Conservation (phyloP, 2,113 vertebrate species). For the Acrocephalus kingi region DNA sequence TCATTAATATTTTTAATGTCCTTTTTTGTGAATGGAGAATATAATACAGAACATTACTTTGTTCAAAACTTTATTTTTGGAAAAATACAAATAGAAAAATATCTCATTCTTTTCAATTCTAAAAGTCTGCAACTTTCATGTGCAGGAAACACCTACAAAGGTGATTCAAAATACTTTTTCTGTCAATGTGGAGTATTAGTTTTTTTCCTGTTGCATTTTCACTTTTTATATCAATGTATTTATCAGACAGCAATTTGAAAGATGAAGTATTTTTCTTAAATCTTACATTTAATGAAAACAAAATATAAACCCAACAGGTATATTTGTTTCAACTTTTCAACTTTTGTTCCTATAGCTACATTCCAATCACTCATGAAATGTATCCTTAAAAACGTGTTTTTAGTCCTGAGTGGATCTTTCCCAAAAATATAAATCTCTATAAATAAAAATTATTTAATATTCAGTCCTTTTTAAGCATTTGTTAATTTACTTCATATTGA, state of each 20-base stretch:
- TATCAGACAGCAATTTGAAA: background rate
- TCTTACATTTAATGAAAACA: background rate
- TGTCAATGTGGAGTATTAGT: background rate
- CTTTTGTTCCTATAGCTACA: background rate
- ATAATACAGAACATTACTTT: background rate
- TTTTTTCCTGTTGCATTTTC: background rate
- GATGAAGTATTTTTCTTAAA: background rate
- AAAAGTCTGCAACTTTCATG: accelerated
- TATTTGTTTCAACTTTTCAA: background rate
- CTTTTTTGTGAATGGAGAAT: background rate
- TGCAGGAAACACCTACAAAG: background rate
- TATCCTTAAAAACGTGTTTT: background rate
- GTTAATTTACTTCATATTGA: background rate
- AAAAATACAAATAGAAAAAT: background rate
- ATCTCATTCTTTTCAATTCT: background rate
- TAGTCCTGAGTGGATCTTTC: background rate
- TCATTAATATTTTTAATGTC: background rate
- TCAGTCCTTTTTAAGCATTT: background rate
- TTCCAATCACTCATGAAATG: background rate
- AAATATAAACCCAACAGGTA: background rate
- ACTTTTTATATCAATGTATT: background rate
- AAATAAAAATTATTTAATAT: background rate
- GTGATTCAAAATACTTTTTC: background rate
- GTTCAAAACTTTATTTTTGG: background rate
- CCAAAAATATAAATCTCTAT: background rate